phyloP scores from a whole-genome alignment of 2,113 vertebrate species.

The Empidonax traillii region DNA sequence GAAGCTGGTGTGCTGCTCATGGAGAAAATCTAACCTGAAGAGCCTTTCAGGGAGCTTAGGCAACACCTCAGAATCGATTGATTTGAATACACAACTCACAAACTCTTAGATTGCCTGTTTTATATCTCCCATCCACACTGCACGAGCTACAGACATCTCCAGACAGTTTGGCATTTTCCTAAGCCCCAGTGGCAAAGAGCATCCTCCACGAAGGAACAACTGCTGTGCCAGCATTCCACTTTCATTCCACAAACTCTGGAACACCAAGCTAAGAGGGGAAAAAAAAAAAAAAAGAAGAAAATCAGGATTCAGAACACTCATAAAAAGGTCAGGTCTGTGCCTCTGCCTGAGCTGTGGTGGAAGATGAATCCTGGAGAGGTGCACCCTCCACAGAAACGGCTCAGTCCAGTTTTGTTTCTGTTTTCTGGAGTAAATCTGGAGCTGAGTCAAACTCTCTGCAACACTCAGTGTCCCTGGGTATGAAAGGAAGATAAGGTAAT shows the following conservation, averaged over 20 bases:
- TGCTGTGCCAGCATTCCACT: background rate
- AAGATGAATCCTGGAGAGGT: background rate
- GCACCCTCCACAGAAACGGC: background rate
- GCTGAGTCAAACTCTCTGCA: background rate
- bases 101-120: background rate
- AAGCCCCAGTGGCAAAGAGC: rapidly evolving
- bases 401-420: background rate
- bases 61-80: background rate
- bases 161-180: background rate
- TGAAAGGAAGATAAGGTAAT: background rate
- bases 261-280: background rate
- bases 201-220: background rate
- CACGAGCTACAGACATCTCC: background rate
- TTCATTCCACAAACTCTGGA: background rate
- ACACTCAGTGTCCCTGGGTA: background rate
- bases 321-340: background rate
- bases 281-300: background rate
- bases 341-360: background rate
- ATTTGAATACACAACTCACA: background rate
- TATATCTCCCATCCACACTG: background rate
- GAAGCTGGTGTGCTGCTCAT: background rate
- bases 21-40: background rate
- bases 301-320: background rate
- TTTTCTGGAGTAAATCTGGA: background rate
- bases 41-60: background rate